Base-by-base conservation (phyloP, 2,888 invertebrate genomes). In the Podotricha telesiphe region DNA sequence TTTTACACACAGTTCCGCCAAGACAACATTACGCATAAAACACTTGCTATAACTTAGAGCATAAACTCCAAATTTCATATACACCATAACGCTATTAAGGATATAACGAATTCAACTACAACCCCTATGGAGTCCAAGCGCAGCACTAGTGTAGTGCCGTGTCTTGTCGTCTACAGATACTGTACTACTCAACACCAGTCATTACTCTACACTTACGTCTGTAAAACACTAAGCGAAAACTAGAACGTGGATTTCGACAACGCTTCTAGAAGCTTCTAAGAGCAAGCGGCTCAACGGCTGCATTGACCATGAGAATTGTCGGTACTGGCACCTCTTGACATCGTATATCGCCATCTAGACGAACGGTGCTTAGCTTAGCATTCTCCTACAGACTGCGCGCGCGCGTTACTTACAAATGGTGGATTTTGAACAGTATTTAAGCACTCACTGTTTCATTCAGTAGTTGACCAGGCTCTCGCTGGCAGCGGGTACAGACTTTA, bases 51-150 rank as follows among this genome's bases (percentile, higher is more conserved):
- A 51, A 51, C 22, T 22, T 51, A 51, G 1, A 51, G 37, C 37
- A 15, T 34, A 10, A 17, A 34, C n/a, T 34, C 13, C 8, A 40
- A 58, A 42, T 58, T 20, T 58, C 42, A 15, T 2, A 34, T 53
- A 10, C 34, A 53, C 6, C 15, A 56, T 20, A 40, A 58, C n/a
- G 20, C n/a, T 42, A 58, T 42, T 58, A 42, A 42, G 2, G 40
- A 10, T 58, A 58, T 58, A 58, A 58, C 58, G 58, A 58, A 42
- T 58, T 42, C 58, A 58, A 10, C 42, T 58, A 58, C 20, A 42
- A 42, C 40, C 58, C 40, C 58, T 42, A 42, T 20, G 22, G 58
- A 40, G 20, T 58, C 42, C 20, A 42, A 58, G 22, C 42, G 58
- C 11, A 10, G 42, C 42, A 4, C 58, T 42, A 40, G 6, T 20